phyloP scores from a whole-genome alignment of 2,888 invertebrate genomes.

The Diogma glabrata region DNA sequence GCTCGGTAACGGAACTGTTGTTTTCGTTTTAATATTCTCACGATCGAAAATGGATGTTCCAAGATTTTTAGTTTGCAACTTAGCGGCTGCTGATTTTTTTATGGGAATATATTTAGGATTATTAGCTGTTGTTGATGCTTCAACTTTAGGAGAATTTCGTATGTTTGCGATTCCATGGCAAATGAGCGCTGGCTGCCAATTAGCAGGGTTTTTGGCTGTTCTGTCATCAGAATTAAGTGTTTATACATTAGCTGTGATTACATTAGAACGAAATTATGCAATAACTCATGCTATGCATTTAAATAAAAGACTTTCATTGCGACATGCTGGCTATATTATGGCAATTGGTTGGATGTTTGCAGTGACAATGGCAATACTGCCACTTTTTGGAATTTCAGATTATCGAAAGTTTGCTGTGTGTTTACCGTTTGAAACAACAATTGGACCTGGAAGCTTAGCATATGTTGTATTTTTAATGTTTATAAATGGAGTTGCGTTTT shows the following conservation, averaged over 20 bases:
- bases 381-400: slow-evolving; percentile 83
- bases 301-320: slow-evolving; percentile 82
- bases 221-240: slow-evolving; percentile 90
- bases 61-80: slow-evolving; percentile 89
- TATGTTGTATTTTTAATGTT: slow-evolving; percentile 86
- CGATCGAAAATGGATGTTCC: slow-evolving; percentile 94
- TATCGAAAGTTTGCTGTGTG: slow-evolving; percentile 96
- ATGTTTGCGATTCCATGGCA: slow-evolving; percentile 97
- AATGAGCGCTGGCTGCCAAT: slow-evolving; percentile 82
- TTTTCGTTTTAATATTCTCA: slow-evolving; percentile 83
- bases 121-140: slow-evolving; percentile 90
- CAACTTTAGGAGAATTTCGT: slow-evolving; percentile 90
- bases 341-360: slow-evolving; percentile 86
- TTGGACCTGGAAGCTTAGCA: slow-evolving; percentile 61
- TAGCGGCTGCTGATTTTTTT: slow-evolving; percentile 93
- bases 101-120: slow-evolving; percentile 94
- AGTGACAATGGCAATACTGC: slow-evolving; percentile 73
- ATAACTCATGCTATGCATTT: slow-evolving; percentile 97
- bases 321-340: slow-evolving; percentile 89
- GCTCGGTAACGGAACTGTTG: slow-evolving; percentile 91
- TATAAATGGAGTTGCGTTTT: slow-evolving; percentile 86
- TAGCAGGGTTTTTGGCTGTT: slow-evolving; percentile 91
- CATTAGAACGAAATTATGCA: slow-evolving; percentile 89
- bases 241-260: slow-evolving; percentile 91
- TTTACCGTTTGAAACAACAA: slow-evolving; percentile 84